Evolutionary conservation across 2,797 vertebrate genomes (phyloP), one percentile per base, ranked within the genome.

Genomic region (Helostoma temminkii): DNA sequence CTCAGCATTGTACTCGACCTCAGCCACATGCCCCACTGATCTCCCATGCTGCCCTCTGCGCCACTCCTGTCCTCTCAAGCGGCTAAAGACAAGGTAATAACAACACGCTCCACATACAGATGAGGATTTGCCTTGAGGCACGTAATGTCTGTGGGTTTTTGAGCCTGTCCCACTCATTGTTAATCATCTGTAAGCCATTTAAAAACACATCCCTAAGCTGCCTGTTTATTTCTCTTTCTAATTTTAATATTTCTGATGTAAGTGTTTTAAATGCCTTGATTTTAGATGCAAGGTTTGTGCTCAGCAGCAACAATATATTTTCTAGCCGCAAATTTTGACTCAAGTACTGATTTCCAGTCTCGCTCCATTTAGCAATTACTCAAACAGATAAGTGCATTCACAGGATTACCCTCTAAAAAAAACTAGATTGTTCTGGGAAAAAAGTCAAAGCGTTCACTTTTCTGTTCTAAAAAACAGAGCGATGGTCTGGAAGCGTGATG

Each of bases 361-460:
- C 1, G 3, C 48, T 76, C 48, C 68, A 71, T 82, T 86, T 67
- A 76, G 75, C 71, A 68, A 76, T 85, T 79, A 78, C 43, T 66
- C 74, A 66, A 69, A 74, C 43, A 37, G 41, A 57, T 41, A 28
- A 58, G 37, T 59, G 61, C 47, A 60, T 60, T 47, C 2, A 9
- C 21, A 72, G 19, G 10, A 22, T 37, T 74, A 79, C 34, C 48
- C 46, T 75, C 43, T 71, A 64, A n/a, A n/a, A 48, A 77, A 64
- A 76, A 48, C 4, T 36, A 55, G 37, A 21, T 32, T 42, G 61
- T 21, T 69, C 50, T 46, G 37, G 3, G 30, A 64, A 74, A 68
- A 71, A 69, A 10, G 14, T 8, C 6, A 21, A 47, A 79, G 48
- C 16, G 75, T 61, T 50, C 16, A 2, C 14, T 78, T 75, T 57